These are phyloP conservation scores for Bucorvus abyssinicus DNA, from an alignment of 2,797 vertebrate species.

Conservation along the genomic window DNA sequence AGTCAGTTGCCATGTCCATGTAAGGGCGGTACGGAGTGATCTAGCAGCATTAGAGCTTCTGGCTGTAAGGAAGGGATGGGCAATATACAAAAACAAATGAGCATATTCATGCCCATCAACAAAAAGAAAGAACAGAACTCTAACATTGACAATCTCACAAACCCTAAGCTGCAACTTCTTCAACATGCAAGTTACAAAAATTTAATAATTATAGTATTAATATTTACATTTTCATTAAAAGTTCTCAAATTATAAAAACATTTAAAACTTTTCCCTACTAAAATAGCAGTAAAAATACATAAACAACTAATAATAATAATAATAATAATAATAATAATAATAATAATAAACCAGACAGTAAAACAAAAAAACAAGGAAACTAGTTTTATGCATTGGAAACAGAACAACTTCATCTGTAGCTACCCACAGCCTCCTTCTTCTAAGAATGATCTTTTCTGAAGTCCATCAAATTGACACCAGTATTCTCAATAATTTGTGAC, in stretches of 20 bases:
- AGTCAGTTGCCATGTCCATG: conserved; percentile 99
- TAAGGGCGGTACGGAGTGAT: conserved; percentile 99
- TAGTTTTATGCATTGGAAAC: conserved; percentile 78
- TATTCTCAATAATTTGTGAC: neutral
- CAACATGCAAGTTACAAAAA: conserved; percentile 89
- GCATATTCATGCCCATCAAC: conserved; percentile 99
- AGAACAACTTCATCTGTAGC: conserved; percentile 87
- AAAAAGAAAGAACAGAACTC: conserved; percentile 95
- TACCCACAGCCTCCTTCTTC: conserved; percentile 69
- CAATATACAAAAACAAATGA: conserved; percentile 99
- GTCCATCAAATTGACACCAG: neutral
- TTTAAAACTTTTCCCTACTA: conserved; percentile 74
- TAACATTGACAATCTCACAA: conserved; percentile 99
- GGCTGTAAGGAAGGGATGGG: conserved; percentile 99
- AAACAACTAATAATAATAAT: conserved; percentile 77
- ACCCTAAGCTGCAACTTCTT: conserved; percentile 99
- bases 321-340: conserved; percentile 49
- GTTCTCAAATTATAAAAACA: conserved; percentile 74
- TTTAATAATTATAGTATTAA: conserved; percentile 68
- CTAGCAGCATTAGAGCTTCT: conserved; percentile 99
- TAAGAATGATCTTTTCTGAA: neutral
- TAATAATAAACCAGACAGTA: conserved; percentile 69
- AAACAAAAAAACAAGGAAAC: conserved; percentile 76
- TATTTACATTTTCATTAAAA: conserved; percentile 75
- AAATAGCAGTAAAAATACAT: conserved; percentile 78